A percentile compares a stretch with the other conserved stretches of the same genome.
Evolutionary conservation across 1,140 invertebrate genomes (phyloP).

Genomic region (Amphibalanus amphitrite): DNA sequence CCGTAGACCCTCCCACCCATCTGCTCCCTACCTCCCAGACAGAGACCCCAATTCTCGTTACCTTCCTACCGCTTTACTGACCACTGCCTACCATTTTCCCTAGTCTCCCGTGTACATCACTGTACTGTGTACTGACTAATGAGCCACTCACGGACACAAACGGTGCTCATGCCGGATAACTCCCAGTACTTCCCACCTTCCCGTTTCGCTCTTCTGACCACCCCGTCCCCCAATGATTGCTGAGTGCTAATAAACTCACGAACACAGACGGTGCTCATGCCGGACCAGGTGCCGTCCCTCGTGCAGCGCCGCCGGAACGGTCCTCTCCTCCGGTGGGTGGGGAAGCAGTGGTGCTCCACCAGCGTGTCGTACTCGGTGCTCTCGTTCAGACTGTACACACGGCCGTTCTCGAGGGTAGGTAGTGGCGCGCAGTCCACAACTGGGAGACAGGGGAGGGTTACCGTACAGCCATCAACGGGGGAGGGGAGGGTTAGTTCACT

Average conservation of each 20-base stretch:
- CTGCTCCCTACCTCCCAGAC: no score
- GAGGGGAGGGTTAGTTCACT: no score
- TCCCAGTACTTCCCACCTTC: slow-evolving; percentile 49
- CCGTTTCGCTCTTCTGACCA: background rate
- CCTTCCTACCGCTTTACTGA: no score
- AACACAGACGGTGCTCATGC: slow-evolving; percentile 50
- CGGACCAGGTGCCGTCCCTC: slow-evolving; percentile 67
- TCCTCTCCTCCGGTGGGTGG: slow-evolving; percentile 59
- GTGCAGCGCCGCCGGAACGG: slow-evolving; percentile 62
- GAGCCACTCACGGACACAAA: slow-evolving; percentile 28
- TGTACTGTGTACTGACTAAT: no score
- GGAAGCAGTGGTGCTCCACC: slow-evolving; percentile 73
- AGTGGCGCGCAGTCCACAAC: slow-evolving; percentile 80
- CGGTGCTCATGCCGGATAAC: slow-evolving; percentile 67
- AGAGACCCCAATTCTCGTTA: no score
- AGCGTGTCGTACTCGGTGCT: slow-evolving; percentile 59
- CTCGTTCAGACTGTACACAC: slow-evolving; percentile 66
- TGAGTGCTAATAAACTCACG: slow-evolving; percentile 3
- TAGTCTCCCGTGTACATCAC: no score
- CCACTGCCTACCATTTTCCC: no score
- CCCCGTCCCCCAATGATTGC: background rate
- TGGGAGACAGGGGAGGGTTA: no score
- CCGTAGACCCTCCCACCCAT: no score
- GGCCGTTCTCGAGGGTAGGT: slow-evolving; percentile 58
- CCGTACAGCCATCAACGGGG: no score